Conservation (phyloP, 64 coral and sea anemone genomes). For the Pocillopora verrucosa region DNA sequence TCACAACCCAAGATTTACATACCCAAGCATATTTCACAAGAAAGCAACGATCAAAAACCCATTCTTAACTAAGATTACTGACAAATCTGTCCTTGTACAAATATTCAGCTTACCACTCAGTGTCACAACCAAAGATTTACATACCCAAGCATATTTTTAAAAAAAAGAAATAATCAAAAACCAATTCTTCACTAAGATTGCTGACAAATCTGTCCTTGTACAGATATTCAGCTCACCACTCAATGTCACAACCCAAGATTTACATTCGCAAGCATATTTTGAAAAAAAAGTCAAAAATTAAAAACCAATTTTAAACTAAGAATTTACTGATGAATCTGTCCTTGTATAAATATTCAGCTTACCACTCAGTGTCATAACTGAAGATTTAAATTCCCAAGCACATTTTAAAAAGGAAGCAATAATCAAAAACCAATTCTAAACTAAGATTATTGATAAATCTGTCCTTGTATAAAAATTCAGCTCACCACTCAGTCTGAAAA, state of each 20-base stretch:
- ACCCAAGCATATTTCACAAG: too few species aligned
- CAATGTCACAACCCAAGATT: not conserved
- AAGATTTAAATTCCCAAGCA: not conserved
- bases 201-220: too few species aligned
- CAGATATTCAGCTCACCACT: slow-evolving; percentile 61
- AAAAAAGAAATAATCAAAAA: too few species aligned
- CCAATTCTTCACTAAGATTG: not conserved
- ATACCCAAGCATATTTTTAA: not conserved
- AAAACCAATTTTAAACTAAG: not conserved
- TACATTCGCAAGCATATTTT: not conserved
- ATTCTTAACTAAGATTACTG: not conserved
- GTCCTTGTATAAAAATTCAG: not conserved
- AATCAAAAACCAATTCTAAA: not conserved
- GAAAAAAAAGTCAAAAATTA: too few species aligned
- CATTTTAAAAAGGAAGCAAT: not conserved
- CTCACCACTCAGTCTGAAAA: slow-evolving; percentile 99
- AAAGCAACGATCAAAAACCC: too few species aligned
- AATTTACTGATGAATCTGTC: too few species aligned
- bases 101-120: slow-evolving; percentile 77
- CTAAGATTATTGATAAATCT: too few species aligned
- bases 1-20: too few species aligned
- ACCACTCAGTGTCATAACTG: slow-evolving; percentile 75
- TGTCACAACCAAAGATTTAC: not conserved
- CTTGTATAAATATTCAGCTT: not conserved
- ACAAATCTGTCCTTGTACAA: too few species aligned